These are phyloP conservation scores for Platorchestia sp. DNA, from an alignment of 1,140 invertebrate species.

Conservation along the genomic window DNA sequence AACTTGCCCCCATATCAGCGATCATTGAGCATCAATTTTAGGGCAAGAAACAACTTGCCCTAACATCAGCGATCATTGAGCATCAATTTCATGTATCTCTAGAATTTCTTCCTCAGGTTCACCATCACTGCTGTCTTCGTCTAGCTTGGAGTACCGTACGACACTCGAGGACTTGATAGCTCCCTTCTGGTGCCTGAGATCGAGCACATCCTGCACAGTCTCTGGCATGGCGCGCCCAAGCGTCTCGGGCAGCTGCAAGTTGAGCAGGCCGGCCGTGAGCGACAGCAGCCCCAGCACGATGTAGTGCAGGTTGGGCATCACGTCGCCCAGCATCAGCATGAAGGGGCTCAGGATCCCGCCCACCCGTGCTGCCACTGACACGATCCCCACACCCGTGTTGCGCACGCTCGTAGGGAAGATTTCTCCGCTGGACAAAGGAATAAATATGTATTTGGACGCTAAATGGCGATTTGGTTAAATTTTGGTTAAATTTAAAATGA, in stretches of 20 bases:
- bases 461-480: background rate
- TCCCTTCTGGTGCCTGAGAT: background rate
- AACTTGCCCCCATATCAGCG: background rate
- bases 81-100: background rate
- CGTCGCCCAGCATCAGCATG: slow-evolving; percentile 65
- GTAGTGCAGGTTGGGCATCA: slow-evolving; percentile 66
- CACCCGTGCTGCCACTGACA: slow-evolving; percentile 75
- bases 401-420: slow-evolving; percentile 87
- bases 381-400: slow-evolving; percentile 84
- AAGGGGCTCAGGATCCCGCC: slow-evolving; percentile 73
- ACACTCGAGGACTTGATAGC: background rate
- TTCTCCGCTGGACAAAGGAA: slow-evolving; percentile 81
- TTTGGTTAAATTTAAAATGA: slow-evolving; percentile 69
- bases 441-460: no score
- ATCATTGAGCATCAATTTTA: background rate
- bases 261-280: slow-evolving; percentile 68
- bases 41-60: no score
- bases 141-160: background rate
- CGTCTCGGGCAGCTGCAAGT: slow-evolving; percentile 70
- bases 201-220: slow-evolving; percentile 68
- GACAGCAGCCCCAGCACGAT: slow-evolving; percentile 69
- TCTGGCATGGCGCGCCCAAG: slow-evolving; percentile 69
- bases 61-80: background rate
- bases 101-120: slow-evolving; percentile 15
- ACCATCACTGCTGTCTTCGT: background rate